Percentiles rank a stretch among this genome's conserved stretches.
Conservation (phyloP, 2,113 vertebrate species). For the Oenanthe melanoleuca region DNA sequence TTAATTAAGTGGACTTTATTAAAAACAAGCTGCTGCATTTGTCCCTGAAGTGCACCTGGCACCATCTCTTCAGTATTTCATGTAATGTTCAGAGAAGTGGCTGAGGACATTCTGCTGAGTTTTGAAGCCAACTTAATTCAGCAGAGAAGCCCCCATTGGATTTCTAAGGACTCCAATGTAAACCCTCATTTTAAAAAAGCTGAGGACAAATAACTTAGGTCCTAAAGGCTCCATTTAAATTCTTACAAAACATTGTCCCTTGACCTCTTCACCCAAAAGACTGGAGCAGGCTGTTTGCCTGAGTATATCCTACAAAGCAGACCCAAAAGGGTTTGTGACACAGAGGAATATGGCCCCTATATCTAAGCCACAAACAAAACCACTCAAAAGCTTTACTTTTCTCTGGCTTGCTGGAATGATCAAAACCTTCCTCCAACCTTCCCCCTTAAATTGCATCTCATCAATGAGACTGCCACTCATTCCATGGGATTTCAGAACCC, state of each 20-base stretch:
- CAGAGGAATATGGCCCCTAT: not conserved
- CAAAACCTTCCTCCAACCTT: not conserved
- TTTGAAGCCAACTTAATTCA: not conserved
- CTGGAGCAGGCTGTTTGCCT: not conserved
- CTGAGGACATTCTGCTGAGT: not conserved
- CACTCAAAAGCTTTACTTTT: not conserved
- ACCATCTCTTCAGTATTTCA: not conserved
- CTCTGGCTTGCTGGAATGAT: conserved; percentile 36
- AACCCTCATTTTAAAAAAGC: not conserved
- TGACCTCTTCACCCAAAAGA: conserved; percentile 13
- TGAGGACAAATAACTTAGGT: conserved; percentile 3
- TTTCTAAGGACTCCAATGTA: not conserved
- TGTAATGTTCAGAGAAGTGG: not conserved
- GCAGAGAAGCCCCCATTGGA: not conserved
- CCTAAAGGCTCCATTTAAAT: conserved; percentile 8
- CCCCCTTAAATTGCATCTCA: not conserved
- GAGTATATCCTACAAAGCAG: not conserved
- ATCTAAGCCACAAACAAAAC: conserved; percentile 15
- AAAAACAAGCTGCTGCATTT: not conserved
- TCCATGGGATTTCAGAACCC: not conserved
- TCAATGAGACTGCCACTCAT: not conserved
- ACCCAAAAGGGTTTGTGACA: not conserved
- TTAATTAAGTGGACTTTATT: not conserved
- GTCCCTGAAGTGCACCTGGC: not conserved
- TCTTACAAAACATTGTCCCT: conserved; percentile 19